Percentiles rank a stretch among this genome's conserved stretches.
Evolutionary conservation across 2,888 invertebrate species (phyloP).

Genomic region (Caenorhabditis sinica): DNA sequence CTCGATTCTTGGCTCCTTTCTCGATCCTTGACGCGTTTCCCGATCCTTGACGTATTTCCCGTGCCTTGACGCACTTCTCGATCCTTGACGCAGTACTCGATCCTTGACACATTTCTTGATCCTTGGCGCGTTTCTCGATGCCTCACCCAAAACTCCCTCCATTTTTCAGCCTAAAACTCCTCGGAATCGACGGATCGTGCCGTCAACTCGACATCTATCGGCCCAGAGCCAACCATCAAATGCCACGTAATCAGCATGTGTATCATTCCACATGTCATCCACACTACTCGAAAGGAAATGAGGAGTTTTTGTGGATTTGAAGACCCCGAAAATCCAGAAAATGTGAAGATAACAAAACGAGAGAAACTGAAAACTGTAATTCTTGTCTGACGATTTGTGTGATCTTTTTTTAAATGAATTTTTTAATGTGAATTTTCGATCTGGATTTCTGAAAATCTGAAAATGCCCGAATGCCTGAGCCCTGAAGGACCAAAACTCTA

Average conservation of each 20-base stretch:
- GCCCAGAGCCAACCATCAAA: constrained; percentile 7
- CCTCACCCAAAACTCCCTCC: neutral
- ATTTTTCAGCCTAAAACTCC: constrained; percentile 22
- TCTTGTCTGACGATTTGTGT: neutral
- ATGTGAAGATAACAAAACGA: neutral
- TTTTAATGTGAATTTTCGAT: constrained; percentile 1
- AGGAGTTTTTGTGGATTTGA: constrained; percentile 43
- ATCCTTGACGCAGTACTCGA: neutral
- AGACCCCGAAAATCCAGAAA: neutral
- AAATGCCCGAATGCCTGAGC: too few species aligned
- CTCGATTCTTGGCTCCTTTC: too few species aligned
- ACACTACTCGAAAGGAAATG: constrained; percentile 47
- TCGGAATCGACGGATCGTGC: constrained; percentile 32
- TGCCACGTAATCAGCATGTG: constrained; percentile 32
- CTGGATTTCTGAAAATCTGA: too few species aligned
- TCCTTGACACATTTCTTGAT: neutral
- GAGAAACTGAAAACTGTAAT: constrained; percentile 3
- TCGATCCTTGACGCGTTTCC: too few species aligned
- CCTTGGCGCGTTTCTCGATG: neutral
- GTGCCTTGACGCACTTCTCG: too few species aligned
- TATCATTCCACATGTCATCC: constrained; percentile 54
- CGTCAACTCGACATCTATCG: constrained; percentile 51
- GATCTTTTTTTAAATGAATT: neutral
- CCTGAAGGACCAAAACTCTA: too few species aligned
- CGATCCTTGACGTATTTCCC: too few species aligned